Evolutionary conservation across 2,888 invertebrate species (phyloP).

Genomic region (Pyrochroa serraticornis): DNA sequence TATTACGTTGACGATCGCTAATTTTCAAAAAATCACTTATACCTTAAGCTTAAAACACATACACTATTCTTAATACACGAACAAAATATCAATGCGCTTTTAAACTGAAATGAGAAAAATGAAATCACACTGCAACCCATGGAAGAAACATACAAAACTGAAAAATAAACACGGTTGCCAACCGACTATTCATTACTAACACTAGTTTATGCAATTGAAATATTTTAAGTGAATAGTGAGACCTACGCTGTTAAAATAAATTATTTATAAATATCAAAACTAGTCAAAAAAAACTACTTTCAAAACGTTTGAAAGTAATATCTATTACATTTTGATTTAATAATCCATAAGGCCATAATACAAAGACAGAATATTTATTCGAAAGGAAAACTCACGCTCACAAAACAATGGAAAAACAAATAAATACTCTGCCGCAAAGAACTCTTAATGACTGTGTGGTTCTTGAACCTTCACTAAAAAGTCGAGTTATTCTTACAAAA

Average conservation of each 20-base stretch:
- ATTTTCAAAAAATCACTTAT: constrained; percentile 26
- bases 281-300: constrained; percentile 19
- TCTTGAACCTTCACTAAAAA: too few relatives aligned
- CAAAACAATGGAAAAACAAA: constrained; percentile 14
- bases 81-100: not conserved
- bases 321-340: constrained; percentile 28
- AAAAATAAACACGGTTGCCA: constrained; percentile 8
- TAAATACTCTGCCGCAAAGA: constrained; percentile 28
- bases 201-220: constrained; percentile 20
- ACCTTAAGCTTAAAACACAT: constrained; percentile 28
- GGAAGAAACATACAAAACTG: constrained; percentile 4
- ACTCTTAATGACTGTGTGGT: constrained; percentile 1
- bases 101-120: too few relatives aligned
- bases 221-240: constrained; percentile 18
- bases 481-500: not conserved
- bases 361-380: constrained; percentile 32
- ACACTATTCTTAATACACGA: constrained; percentile 11
- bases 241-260: constrained; percentile 24
- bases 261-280: constrained; percentile 31
- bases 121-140: not conserved
- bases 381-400: not conserved
- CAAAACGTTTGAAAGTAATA: constrained; percentile 24
- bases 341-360: constrained; percentile 32
- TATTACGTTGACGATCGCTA: constrained; percentile 25
- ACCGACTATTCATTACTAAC: constrained; percentile 10